Base-by-base conservation (phyloP, 2,888 invertebrate genomes). In the Taenaris catops region DNA sequence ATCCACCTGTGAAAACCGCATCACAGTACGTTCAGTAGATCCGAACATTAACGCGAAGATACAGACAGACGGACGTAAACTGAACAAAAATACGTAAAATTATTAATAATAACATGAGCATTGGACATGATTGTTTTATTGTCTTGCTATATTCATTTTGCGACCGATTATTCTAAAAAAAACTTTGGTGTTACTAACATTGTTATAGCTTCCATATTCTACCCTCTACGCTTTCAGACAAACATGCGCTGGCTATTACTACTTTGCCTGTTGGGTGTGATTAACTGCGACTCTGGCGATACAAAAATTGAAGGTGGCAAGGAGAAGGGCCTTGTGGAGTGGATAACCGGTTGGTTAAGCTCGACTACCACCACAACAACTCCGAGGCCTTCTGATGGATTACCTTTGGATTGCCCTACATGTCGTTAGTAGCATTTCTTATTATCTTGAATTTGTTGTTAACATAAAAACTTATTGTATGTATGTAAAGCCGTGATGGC, bases 371-470 rank as follows among this genome's bases (percentile, higher is more conserved):
- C 23, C 6, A 18, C 48, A 1, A 48, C 51, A 9, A 27, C 38
- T 6, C 25, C 7, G 11, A 17, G 24, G 64, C 79, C 12, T 6
- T 53, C 10, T 49, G 47, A 62, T 5, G 65, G 69, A 10, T 70
- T 79, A 1, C 79, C 84, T 0, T 59, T 67, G 2, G 56, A 73
- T 11, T 91, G 91, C 52, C 71, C 76, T 4, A 50, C 69, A 24
- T 91, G 91, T 55, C 75, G 91, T 90, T 53, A 81, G 89, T 75
- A 7, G 8, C n/a, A 4, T 11, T 18, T 10, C 9, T 11, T 11
- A n/a, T 5, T 5, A 20, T 4, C 8, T 17, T 12, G n/a, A 9
- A 10, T 7, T 3, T 12, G 1, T 16, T 2, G 5, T 11, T 6
- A 5, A 7, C 7, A 9, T 4, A 2, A 17, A 8, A 24, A 9